phyloP scores from a whole-genome alignment of 2,888 invertebrate species.

The Callinectes sapidus region DNA sequence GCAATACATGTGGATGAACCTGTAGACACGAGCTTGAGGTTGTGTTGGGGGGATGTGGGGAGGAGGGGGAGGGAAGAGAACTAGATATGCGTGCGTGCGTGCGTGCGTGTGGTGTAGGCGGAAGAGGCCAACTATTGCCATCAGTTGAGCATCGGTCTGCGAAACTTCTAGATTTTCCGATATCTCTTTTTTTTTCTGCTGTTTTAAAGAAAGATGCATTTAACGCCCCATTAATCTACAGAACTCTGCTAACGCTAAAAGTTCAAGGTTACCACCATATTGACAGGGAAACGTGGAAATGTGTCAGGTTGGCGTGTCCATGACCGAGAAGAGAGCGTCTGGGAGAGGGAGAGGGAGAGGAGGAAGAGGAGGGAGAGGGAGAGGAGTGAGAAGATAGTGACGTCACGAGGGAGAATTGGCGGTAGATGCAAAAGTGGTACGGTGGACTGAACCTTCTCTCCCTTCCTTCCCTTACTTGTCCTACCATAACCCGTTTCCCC shows the following conservation, averaged over 20 bases:
- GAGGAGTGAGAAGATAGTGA: too few species aligned
- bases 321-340: background rate
- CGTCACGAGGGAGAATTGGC: too few species aligned
- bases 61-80: background rate
- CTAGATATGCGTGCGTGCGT: background rate
- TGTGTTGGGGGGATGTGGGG: background rate
- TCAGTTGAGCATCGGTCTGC: background rate
- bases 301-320: conserved; percentile 1
- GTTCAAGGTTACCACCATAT: background rate
- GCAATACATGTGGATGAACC: background rate
- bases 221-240: background rate
- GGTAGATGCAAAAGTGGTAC: too few species aligned
- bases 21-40: background rate
- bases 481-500: background rate
- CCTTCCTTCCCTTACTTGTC: background rate
- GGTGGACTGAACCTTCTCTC: background rate
- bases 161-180: background rate
- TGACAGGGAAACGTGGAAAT: background rate
- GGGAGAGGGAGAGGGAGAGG: background rate
- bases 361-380: background rate
- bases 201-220: background rate
- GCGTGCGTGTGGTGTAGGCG: conserved; percentile 3
- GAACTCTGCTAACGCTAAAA: background rate
- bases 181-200: background rate
- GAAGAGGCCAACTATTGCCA: background rate